These are phyloP conservation scores for Ochropacha duplaris DNA, from an alignment of 2,888 invertebrate genomes.

Conservation along the genomic window DNA sequence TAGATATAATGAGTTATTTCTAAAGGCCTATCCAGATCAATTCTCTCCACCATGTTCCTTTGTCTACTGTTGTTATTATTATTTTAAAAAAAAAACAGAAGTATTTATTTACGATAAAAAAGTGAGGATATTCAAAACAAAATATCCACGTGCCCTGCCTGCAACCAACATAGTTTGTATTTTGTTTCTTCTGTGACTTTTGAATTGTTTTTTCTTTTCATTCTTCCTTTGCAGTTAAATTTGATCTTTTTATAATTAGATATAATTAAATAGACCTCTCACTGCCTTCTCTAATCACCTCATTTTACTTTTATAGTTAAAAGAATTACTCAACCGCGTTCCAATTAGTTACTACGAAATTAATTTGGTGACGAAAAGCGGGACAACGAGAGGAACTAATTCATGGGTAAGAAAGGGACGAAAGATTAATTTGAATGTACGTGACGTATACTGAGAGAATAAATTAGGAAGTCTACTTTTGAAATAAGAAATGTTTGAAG, in stretches of 20 bases:
- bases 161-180: no score
- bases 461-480: neutral
- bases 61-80: no score
- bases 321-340: constrained; percentile 40
- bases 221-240: neutral
- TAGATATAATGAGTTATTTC: no score
- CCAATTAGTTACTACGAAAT: constrained; percentile 44
- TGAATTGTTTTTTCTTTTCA: no score
- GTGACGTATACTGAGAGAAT: constrained; percentile 7
- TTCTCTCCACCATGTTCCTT: no score
- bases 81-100: no score
- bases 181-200: no score
- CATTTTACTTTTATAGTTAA: constrained; percentile 21
- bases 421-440: constrained; percentile 9
- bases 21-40: no score
- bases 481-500: neutral
- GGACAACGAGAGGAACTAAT: constrained; percentile 9
- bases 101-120: no score
- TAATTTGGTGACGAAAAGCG: constrained; percentile 44
- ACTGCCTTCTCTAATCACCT: neutral
- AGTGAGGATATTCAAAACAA: no score
- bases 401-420: constrained; percentile 4
- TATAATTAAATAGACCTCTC: neutral
- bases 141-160: no score
- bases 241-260: neutral